phyloP scores from a whole-genome alignment of 2,888 invertebrate genomes.

The Hipparchia sbordonii region DNA sequence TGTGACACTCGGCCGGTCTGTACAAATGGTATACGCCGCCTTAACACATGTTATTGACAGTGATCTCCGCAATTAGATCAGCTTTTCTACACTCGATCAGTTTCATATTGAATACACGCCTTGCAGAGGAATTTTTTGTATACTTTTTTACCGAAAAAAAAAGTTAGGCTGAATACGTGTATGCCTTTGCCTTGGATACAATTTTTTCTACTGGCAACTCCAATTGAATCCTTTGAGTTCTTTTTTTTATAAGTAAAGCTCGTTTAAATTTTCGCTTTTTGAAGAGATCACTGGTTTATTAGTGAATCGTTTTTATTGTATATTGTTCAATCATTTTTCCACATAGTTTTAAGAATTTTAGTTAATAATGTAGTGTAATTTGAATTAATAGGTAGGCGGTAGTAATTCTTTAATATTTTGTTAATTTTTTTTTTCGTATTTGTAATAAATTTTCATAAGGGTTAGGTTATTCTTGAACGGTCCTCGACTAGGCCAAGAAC shows the following conservation, averaged over 20 bases:
- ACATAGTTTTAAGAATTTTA: conserved; percentile 79
- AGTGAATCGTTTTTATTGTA: conserved; percentile 82
- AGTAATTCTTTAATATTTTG: conserved; percentile 80
- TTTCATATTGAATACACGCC: conserved; percentile 16
- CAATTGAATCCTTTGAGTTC: conserved; percentile 8
- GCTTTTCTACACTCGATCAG: conserved; percentile 31
- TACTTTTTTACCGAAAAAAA: conserved; percentile 33
- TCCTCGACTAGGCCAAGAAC: conserved; percentile 71
- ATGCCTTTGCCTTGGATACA: conserved; percentile 25
- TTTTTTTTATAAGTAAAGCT: conserved; percentile 11
- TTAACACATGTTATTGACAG: conserved; percentile 74
- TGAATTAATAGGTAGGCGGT: conserved; percentile 78
- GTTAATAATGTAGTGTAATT: conserved; percentile 78
- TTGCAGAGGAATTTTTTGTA: conserved; percentile 32
- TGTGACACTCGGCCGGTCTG: conserved; percentile 63
- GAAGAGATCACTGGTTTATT: conserved; percentile 71
- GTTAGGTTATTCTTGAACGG: conserved; percentile 72
- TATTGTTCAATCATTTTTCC: conserved; percentile 81
- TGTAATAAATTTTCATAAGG: conserved; percentile 72
- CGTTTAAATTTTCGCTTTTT: conserved; percentile 37
- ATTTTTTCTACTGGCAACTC: conserved; percentile 33
- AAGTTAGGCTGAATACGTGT: conserved; percentile 12
- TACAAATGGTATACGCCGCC: conserved; percentile 82
- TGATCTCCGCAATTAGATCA: conserved; percentile 54
- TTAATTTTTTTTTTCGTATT: conserved; percentile 78